Conservation (phyloP, 2,888 invertebrate genomes). For the Aplocera efformata region DNA sequence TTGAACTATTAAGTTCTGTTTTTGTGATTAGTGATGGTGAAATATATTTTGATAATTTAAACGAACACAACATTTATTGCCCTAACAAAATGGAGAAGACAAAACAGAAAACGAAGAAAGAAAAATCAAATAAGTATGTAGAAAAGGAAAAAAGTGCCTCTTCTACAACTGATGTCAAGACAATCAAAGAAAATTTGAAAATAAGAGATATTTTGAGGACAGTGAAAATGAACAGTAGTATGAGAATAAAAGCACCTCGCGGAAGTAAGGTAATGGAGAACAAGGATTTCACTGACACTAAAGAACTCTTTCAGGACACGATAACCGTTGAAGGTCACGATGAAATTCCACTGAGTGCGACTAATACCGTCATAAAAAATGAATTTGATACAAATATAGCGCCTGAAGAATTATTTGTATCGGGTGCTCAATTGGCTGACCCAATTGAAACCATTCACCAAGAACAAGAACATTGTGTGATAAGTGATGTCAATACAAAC, state of each 20-base stretch:
- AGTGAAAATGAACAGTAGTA: constrained; percentile 71
- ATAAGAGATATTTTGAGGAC: constrained; percentile 67
- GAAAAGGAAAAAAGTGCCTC: constrained; percentile 48
- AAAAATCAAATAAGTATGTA: constrained; percentile 46
- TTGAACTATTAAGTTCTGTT: constrained; percentile 30
- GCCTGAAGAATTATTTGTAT: no score
- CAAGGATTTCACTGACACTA: constrained; percentile 57
- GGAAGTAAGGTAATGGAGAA: constrained; percentile 63
- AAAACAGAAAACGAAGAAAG: constrained; percentile 58
- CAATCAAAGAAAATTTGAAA: constrained; percentile 65
- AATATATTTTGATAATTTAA: constrained; percentile 22
- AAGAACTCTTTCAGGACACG: constrained; percentile 46
- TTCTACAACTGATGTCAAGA: constrained; percentile 58
- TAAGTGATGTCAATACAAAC: constrained; percentile 16
- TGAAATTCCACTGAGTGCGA: constrained; percentile 45
- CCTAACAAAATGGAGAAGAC: constrained; percentile 69
- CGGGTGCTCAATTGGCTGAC: no score
- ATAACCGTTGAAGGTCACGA: constrained; percentile 22
- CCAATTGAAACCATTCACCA: no score
- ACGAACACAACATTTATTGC: no score
- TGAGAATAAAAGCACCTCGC: constrained; percentile 61
- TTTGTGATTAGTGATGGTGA: constrained; percentile 25
- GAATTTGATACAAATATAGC: constrained; percentile 16
- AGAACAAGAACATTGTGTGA: constrained; percentile 17
- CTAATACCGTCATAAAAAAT: constrained; percentile 43